Evolutionary conservation across 2,888 invertebrate genomes (phyloP), one percentile per base, ranked within the genome.

Genomic region (Athalia cordata): DNA sequence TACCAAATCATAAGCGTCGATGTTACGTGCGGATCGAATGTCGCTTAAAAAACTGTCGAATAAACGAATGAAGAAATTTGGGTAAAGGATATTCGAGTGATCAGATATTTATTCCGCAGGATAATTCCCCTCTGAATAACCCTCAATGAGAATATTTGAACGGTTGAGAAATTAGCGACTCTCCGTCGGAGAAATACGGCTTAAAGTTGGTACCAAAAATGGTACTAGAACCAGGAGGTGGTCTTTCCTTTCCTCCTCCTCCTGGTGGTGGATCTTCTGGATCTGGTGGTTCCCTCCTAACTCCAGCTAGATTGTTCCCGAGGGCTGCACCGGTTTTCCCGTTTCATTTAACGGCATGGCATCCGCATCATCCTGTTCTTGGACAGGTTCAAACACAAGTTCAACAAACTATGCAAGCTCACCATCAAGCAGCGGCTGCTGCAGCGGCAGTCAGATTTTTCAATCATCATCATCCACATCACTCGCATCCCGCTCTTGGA

Each of bases 161-260:
- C 11, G 8, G n/a, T 52, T 59, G 59, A 47, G n/a, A 72, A 45
- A 49, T 13, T 57, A 76, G 64, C 64, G 67, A 29, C 7, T 74
- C 74, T 59, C 47, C 68, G 61, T 15, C 29, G 74, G 78, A 78
- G 78, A 62, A 43, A 11, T 64, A 57, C 74, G 59, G 82, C 85
- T 86, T 52, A 8, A 85, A 87, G 86, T 87, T 90, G 90, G 88
- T 89, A 86, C 89, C 90, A 75, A 90, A 89, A 83, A 90, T 90
- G 90, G 90, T 89, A 80, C 84, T 90, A 80, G 90, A 90, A 84
- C 89, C 90, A 85, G 90, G 90, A 85, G 90, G 89, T 85, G 90
- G 90, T 84, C 82, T 89, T 84, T 90, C 90, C 81, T 90, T 89
- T 81, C 90, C 90, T 85, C 87, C 89, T 85, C 89, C 89, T 85